These are phyloP conservation scores for Pseudomyrmex sp. DNA, from an alignment of 1,140 invertebrate genomes.

Conservation along the genomic window DNA sequence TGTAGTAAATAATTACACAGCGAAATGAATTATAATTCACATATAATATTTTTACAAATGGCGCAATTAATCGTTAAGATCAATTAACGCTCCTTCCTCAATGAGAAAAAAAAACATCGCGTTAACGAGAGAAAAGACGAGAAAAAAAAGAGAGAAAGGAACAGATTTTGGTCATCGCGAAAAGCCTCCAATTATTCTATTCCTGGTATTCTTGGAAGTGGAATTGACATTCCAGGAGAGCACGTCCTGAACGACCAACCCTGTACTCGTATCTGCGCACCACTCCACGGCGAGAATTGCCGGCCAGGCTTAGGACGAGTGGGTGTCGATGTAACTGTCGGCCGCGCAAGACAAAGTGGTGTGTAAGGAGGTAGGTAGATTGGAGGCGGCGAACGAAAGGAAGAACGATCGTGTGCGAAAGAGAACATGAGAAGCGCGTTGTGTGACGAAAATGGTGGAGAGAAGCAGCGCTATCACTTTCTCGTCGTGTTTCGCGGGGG, in stretches of 20 bases:
- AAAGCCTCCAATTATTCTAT: conserved; percentile 51
- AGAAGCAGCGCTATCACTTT: conserved; percentile 52
- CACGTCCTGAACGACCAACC: neutral
- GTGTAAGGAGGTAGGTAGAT: conserved; percentile 10
- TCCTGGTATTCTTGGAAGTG: conserved; percentile 6
- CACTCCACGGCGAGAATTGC: conserved; percentile 16
- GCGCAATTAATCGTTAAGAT: neutral
- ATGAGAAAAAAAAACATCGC: neutral
- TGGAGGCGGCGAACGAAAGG: neutral
- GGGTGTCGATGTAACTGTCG: conserved; percentile 61
- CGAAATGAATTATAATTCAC: neutral
- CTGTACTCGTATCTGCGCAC: conserved; percentile 5
- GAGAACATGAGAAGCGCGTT: neutral
- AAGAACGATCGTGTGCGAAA: neutral
- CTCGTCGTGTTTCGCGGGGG: conserved; percentile 53
- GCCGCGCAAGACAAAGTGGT: conserved; percentile 59
- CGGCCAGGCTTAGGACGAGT: conserved; percentile 51
- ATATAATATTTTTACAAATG: neutral
- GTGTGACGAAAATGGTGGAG: conserved; percentile 11
- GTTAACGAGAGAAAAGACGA: neutral
- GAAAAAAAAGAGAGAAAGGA: conserved; percentile 3
- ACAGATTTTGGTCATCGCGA: conserved; percentile 31
- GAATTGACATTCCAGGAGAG: conserved; percentile 31
- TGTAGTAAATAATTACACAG: neutral
- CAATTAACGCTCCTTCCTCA: neutral